Conservation (phyloP, 92 coral and sea anemone species). For the Nematostella vectensis region DNA sequence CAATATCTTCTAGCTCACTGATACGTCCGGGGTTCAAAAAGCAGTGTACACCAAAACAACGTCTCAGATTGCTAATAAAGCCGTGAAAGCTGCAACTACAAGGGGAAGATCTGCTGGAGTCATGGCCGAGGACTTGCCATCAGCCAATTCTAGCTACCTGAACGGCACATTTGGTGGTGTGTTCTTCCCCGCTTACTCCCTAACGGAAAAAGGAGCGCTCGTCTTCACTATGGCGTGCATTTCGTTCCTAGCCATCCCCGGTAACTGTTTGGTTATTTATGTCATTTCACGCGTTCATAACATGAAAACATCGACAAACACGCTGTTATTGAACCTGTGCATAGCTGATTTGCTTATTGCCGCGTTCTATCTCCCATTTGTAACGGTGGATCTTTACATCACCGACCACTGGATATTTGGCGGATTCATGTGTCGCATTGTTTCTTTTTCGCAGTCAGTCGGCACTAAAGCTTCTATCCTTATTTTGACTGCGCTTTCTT, state of each 20-base stretch:
- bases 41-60: too few relatives aligned
- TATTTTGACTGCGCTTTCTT: conserved; percentile 56
- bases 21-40: too few relatives aligned
- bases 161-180: neutral
- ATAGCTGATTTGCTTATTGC: conserved; percentile 71
- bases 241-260: conserved; percentile 53
- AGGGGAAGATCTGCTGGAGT: too few relatives aligned
- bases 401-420: conserved; percentile 64
- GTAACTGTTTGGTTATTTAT: conserved; percentile 49
- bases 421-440: conserved; percentile 48
- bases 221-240: conserved; percentile 29
- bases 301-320: conserved; percentile 74
- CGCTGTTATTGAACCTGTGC: conserved; percentile 57
- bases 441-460: conserved; percentile 44
- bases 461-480: conserved; percentile 57
- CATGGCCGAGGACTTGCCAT: too few relatives aligned
- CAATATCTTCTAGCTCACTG: too few relatives aligned
- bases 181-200: conserved; percentile 5
- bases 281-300: conserved; percentile 57
- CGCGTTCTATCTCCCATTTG: conserved; percentile 53
- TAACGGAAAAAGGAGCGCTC: conserved; percentile 33
- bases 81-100: too few relatives aligned
- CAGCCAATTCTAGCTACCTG: too few relatives aligned
- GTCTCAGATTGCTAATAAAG: too few relatives aligned
- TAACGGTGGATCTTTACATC: conserved; percentile 48